These are phyloP conservation scores for Sebastiscus tertius DNA, from an alignment of 2,797 vertebrate species.

Conservation along the genomic window DNA sequence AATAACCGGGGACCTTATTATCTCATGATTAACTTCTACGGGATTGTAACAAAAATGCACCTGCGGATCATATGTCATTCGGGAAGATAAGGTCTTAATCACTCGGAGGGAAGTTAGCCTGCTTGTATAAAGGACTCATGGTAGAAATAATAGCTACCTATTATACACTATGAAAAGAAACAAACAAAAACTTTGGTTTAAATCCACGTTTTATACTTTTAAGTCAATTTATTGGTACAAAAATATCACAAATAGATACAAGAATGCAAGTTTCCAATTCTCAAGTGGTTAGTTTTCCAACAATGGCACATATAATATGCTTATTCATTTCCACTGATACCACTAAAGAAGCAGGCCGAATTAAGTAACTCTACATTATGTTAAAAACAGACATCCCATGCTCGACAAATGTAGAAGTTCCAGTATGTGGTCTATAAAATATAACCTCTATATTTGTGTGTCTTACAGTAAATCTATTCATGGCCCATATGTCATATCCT, in stretches of 20 bases:
- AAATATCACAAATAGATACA: constrained; percentile 75
- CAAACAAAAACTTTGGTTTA: constrained; percentile 15
- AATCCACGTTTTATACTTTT: constrained; percentile 30
- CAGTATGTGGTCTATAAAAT: constrained; percentile 41
- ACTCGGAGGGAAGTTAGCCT: neutral
- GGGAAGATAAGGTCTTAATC: constrained; percentile 6
- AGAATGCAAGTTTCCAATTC: constrained; percentile 42
- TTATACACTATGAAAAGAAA: neutral
- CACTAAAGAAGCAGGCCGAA: constrained; percentile 26
- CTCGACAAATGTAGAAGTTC: constrained; percentile 39
- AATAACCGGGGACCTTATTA: constrained; percentile 63
- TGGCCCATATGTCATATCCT: constrained; percentile 24
- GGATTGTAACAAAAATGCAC: constrained; percentile 36
- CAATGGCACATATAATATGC: constrained; percentile 14
- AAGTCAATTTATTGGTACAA: constrained; percentile 79
- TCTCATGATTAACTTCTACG: constrained; percentile 53
- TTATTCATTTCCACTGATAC: constrained; percentile 28
- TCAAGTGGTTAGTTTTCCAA: constrained; percentile 55
- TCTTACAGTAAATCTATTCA: constrained; percentile 45
- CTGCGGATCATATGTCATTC: constrained; percentile 31
- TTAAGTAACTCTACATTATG: constrained; percentile 37
- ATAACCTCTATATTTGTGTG: constrained; percentile 25
- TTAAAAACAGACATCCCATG: constrained; percentile 41
- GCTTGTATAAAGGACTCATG: neutral
- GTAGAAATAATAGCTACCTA: neutral